A percentile compares a stretch with the other conserved stretches of the same genome.
These are phyloP conservation scores for Bombyx mandarina DNA, from an alignment of 1,140 invertebrate species.

Conservation along the genomic window DNA sequence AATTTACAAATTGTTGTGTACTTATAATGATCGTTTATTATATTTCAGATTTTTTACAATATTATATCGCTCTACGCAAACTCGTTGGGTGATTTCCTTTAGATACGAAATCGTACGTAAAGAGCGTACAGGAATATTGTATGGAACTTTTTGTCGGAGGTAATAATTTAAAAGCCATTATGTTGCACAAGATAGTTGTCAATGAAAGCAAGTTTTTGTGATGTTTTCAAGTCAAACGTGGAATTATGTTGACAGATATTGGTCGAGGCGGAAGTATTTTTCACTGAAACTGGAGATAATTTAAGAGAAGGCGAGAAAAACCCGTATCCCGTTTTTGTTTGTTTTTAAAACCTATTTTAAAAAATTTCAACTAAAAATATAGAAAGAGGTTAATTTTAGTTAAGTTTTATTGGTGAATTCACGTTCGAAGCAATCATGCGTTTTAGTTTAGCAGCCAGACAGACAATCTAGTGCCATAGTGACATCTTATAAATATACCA, in stretches of 20 bases:
- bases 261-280: slow-evolving; percentile 63
- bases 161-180: slow-evolving; percentile 70
- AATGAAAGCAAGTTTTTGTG: slow-evolving; percentile 68
- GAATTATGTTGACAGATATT: slow-evolving; percentile 70
- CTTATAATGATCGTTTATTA: too few species aligned
- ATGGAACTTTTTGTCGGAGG: slow-evolving; percentile 59
- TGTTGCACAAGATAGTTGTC: slow-evolving; percentile 53
- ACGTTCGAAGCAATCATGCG: too few species aligned
- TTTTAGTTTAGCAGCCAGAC: too few species aligned
- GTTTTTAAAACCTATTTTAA: too few species aligned
- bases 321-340: slow-evolving; percentile 22
- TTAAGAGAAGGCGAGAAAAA: slow-evolving; percentile 62
- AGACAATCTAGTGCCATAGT: too few species aligned
- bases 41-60: too few species aligned
- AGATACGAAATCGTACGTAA: slow-evolving; percentile 39
- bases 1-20: too few species aligned
- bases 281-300: slow-evolving; percentile 62
- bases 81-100: slow-evolving; percentile 32
- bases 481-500: too few species aligned
- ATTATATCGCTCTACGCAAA: slow-evolving; percentile 1
- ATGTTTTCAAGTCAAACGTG: slow-evolving; percentile 60
- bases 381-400: too few species aligned
- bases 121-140: slow-evolving; percentile 53
- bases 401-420: too few species aligned
- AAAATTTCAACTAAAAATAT: too few species aligned